Evolutionary conservation across 2,113 vertebrate species (phyloP).

Genomic region (Colius striatus): DNA sequence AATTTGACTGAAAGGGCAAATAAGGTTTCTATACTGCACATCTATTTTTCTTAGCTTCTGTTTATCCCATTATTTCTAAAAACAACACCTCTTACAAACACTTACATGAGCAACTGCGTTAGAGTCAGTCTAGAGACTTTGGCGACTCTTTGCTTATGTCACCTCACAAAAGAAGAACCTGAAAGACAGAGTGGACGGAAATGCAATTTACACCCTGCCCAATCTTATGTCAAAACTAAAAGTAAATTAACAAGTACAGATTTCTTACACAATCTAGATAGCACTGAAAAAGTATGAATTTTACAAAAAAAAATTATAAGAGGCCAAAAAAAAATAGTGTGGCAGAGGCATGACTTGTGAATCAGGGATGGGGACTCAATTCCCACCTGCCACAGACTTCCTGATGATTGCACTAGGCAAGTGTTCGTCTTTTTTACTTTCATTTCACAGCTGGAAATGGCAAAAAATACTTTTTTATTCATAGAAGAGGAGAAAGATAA

Average conservation of each 20-base stretch:
- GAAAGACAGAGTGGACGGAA: background rate
- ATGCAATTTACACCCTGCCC: background rate
- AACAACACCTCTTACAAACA: background rate
- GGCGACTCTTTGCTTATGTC: background rate
- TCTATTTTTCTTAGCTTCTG: background rate
- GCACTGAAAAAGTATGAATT: background rate
- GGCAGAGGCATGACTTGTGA: background rate
- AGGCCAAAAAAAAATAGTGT: background rate
- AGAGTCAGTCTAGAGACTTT: background rate
- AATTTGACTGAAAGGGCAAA: background rate
- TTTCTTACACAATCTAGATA: background rate
- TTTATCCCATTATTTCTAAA: background rate
- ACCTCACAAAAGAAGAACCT: background rate
- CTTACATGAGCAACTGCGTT: background rate
- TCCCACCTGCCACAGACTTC: background rate
- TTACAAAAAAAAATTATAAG: background rate
- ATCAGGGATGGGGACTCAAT: background rate
- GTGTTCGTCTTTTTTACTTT: background rate
- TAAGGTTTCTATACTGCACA: background rate
- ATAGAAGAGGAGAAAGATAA: background rate
- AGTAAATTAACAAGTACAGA: background rate
- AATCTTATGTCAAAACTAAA: background rate
- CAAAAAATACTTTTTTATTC: slow-evolving; percentile 29
- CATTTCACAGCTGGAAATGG: background rate
- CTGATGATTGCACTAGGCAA: background rate